Evolutionary conservation across 2,113 vertebrate genomes (phyloP).

Genomic region (Pelusios castaneus): DNA sequence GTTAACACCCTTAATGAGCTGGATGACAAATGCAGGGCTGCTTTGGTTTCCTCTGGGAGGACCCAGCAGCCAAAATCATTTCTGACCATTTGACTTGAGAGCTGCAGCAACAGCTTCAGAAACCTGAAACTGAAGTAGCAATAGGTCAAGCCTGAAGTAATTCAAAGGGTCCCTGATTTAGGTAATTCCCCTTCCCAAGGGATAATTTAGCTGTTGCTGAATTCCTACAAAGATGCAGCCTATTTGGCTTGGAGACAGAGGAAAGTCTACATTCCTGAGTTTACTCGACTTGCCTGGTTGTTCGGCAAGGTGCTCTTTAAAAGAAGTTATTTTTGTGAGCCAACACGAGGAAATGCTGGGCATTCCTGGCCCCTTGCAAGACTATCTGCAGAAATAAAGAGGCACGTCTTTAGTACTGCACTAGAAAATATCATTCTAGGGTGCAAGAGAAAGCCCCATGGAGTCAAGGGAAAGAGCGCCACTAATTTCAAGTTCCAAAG

Average conservation of each 20-base stretch:
- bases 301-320: not conserved
- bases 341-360: slow-evolving; percentile 36
- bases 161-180: not conserved
- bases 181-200: not conserved
- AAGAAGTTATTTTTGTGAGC: not conserved
- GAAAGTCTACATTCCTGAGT: not conserved
- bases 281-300: not conserved
- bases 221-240: not conserved
- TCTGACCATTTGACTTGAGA: not conserved
- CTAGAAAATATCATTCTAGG: not conserved
- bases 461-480: not conserved
- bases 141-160: not conserved
- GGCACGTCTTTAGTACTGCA: not conserved
- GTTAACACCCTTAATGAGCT: not conserved
- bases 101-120: not conserved
- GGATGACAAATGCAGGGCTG: not conserved
- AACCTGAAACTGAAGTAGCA: not conserved
- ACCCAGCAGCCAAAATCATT: not conserved
- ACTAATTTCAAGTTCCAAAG: not conserved
- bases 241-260: slow-evolving; percentile 5
- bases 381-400: slow-evolving; percentile 15
- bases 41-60: not conserved
- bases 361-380: slow-evolving; percentile 35
- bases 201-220: not conserved
- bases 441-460: not conserved